phyloP scores from a whole-genome alignment of 1,140 invertebrate genomes.

The Brachionus asplanchnoidis region DNA sequence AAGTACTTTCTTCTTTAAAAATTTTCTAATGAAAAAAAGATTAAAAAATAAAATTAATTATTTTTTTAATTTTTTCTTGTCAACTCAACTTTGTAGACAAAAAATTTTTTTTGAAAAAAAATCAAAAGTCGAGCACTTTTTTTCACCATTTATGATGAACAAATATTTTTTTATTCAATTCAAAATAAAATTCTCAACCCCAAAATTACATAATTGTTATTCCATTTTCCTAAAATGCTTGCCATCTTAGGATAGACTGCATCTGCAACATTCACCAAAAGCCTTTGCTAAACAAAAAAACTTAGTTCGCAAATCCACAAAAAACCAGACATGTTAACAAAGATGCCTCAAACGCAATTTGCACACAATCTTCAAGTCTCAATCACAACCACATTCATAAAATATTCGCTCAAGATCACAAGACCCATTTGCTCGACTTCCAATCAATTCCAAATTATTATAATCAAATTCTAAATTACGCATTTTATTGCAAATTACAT shows the following conservation, averaged over 20 bases:
- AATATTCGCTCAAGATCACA: background rate
- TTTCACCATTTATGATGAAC: no score
- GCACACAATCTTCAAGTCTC: background rate
- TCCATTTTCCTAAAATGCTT: background rate
- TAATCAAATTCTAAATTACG: background rate
- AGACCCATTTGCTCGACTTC: background rate
- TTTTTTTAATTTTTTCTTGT: no score
- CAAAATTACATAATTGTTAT: background rate
- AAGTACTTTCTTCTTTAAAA: no score
- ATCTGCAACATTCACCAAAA: background rate
- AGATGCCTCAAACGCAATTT: background rate
- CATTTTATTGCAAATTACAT: background rate
- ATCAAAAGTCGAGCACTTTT: no score
- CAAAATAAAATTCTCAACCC: background rate
- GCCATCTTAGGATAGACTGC: background rate
- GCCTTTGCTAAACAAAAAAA: background rate
- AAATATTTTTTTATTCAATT: no score
- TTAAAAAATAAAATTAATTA: no score
- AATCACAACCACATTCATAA: background rate
- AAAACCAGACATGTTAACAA: background rate
- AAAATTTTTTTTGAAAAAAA: no score
- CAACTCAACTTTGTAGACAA: no score
- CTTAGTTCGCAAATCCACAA: background rate
- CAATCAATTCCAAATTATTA: background rate
- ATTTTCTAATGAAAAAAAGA: no score